Base-by-base conservation (phyloP, 2,113 vertebrate genomes). In the Clarias magur region DNA sequence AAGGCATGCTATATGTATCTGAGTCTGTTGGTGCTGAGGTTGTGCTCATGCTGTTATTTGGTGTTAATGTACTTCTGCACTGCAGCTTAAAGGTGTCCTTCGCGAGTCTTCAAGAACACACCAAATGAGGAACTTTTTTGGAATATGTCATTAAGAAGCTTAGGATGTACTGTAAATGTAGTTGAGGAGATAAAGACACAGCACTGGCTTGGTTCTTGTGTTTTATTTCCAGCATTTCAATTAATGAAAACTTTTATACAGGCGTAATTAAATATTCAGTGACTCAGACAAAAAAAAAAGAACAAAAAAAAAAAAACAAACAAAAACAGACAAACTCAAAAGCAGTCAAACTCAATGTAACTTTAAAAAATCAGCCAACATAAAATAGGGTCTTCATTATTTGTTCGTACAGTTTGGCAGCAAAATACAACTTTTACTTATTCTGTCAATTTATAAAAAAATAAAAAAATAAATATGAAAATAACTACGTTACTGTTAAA, bases 41-140 rank as follows among this genome's bases (percentile, higher is more conserved):
- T 70, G 83, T 84, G 25, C n/a, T 67, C 56, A 56, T 16, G 85
- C 48, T 80, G 30, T 65, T 53, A 30, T 85, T 65, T 12, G 25
- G 4, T 1, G 63, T 34, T 10, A 80, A 42, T 86, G 59, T 48
- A 54, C 27, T 80, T 70, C 85, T 23, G 48, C 17, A 34, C 62
- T 38, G 30, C 65, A 54, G 75, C 75, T 34, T 80, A 42, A 80
- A 86, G 12, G 7, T 86, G 62, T 80, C 85, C 60, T 85, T 79
- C 59, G 79, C 21, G n/a, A 17, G 8, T 78, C 25, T 78, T 75
- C 42, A 60, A 59, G 70, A 34, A 68, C 48, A 38, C 13, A 83
- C 13, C 38, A 53, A 42, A 57, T 19, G 7, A 67, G 53, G 5
- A 27, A 5, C 54, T 54, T n/a, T n/a, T 3, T 25, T 7, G 21